These are phyloP conservation scores for Sander vitreus DNA, from an alignment of 2,113 vertebrate species.

Conservation along the genomic window DNA sequence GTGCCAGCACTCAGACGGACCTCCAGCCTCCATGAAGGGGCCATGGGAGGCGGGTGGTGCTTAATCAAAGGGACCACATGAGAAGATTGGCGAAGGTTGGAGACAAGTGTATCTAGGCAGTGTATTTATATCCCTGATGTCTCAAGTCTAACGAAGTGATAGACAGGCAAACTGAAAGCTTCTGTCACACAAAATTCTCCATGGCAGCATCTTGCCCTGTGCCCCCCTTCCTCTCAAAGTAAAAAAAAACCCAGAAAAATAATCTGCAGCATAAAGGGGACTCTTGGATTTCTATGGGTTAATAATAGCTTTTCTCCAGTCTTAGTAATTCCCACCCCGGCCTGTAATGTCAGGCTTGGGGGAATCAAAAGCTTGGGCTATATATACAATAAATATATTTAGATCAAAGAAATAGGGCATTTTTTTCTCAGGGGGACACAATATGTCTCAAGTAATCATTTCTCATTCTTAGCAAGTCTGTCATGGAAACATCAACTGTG, in stretches of 20 bases:
- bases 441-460: conserved; percentile 72
- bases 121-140: conserved; percentile 83
- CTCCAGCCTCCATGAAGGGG: conserved; percentile 38
- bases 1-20: conserved; percentile 50
- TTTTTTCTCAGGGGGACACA: conserved; percentile 61
- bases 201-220: conserved; percentile 55
- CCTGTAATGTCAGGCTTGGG: conserved; percentile 44
- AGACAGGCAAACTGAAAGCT: conserved; percentile 79
- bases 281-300: conserved; percentile 52
- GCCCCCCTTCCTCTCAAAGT: conserved; percentile 31
- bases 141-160: conserved; percentile 79
- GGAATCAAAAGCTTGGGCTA: conserved; percentile 37
- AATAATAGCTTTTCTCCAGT: conserved; percentile 64
- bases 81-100: conserved; percentile 66
- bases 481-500: conserved; percentile 49
- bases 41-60: conserved; percentile 25
- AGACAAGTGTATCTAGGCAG: conserved; percentile 73
- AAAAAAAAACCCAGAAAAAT: conserved; percentile 41
- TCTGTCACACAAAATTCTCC: conserved; percentile 76
- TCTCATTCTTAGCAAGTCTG: conserved; percentile 65
- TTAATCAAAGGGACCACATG: conserved; percentile 59
- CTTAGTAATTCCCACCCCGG: conserved; percentile 50
- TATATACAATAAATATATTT: conserved; percentile 48
- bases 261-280: conserved; percentile 54
- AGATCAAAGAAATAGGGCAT: conserved; percentile 59